Conservation (phyloP, 1,140 invertebrate genomes). For the Sarcophaga bullata region DNA sequence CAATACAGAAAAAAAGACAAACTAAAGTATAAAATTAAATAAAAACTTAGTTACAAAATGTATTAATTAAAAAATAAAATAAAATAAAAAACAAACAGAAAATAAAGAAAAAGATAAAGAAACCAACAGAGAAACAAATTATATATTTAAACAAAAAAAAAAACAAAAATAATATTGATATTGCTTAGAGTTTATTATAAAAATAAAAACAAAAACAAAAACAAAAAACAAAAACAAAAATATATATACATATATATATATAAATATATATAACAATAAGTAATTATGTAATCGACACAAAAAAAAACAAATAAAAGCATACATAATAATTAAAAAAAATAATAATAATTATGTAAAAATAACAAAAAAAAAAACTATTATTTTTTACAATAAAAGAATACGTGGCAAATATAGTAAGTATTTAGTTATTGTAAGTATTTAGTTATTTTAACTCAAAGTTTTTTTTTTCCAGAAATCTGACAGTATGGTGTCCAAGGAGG, state of each 20-base stretch:
- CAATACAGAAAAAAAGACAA: neutral
- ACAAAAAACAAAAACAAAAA: neutral
- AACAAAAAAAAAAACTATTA: neutral
- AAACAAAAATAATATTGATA: conserved; percentile 24
- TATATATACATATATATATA: conserved; percentile 16
- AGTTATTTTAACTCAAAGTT: too few species aligned
- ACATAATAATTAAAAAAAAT: conserved; percentile 28
- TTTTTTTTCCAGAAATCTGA: too few species aligned
- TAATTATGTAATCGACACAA: conserved; percentile 36
- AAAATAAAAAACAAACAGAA: conserved; percentile 6
- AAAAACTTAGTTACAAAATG: conserved; percentile 35
- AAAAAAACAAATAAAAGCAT: conserved; percentile 25
- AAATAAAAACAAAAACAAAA: neutral
- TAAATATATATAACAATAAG: conserved; percentile 29
- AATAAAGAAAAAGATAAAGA: neutral
- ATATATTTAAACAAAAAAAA: conserved; percentile 32
- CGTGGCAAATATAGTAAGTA: too few species aligned
- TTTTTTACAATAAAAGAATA: neutral
- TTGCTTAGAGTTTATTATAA: conserved; percentile 39
- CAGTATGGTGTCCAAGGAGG: too few species aligned
- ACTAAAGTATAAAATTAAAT: conserved; percentile 11
- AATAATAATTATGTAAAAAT: conserved; percentile 28
- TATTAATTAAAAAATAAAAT: conserved; percentile 25
- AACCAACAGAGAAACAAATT: conserved; percentile 13
- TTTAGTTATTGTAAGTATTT: too few species aligned